A percentile compares a stretch with the other conserved stretches of the same genome.
Conservation (phyloP, 2,888 invertebrate species). For the Leptopterna dolabrata region DNA sequence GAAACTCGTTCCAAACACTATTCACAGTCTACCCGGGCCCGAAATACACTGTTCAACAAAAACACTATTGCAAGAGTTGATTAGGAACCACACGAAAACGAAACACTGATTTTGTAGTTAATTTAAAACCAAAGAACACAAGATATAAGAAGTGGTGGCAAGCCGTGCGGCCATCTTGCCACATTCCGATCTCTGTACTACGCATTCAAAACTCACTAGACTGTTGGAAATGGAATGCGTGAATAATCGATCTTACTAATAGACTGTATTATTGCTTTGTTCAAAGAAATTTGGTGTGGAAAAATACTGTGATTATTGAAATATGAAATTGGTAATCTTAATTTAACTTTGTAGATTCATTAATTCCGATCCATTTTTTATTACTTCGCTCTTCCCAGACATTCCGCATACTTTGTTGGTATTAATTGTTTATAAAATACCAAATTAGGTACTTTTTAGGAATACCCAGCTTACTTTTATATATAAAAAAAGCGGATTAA, state of each 20-base stretch:
- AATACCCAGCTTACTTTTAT: too few relatives aligned
- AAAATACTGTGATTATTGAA: too few relatives aligned
- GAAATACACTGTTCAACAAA: neutral
- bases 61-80: neutral
- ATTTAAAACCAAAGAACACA: slow-evolving; percentile 38
- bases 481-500: too few relatives aligned
- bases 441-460: too few relatives aligned
- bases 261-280: neutral
- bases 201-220: slow-evolving; percentile 55
- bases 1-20: slow-evolving; percentile 27
- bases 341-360: too few relatives aligned
- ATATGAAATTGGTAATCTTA: too few relatives aligned
- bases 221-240: slow-evolving; percentile 41
- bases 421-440: too few relatives aligned
- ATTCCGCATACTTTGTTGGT: too few relatives aligned
- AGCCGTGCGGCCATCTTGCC: slow-evolving; percentile 80
- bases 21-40: neutral
- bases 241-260: slow-evolving; percentile 34
- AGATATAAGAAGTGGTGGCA: slow-evolving; percentile 66
- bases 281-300: neutral
- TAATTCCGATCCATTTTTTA: too few relatives aligned
- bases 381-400: too few relatives aligned
- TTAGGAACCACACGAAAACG: neutral
- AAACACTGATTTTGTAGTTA: slow-evolving; percentile 8
- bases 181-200: slow-evolving; percentile 71